Evolutionary conservation across 2,888 invertebrate genomes (phyloP).

Genomic region (Drosophila anomalata): DNA sequence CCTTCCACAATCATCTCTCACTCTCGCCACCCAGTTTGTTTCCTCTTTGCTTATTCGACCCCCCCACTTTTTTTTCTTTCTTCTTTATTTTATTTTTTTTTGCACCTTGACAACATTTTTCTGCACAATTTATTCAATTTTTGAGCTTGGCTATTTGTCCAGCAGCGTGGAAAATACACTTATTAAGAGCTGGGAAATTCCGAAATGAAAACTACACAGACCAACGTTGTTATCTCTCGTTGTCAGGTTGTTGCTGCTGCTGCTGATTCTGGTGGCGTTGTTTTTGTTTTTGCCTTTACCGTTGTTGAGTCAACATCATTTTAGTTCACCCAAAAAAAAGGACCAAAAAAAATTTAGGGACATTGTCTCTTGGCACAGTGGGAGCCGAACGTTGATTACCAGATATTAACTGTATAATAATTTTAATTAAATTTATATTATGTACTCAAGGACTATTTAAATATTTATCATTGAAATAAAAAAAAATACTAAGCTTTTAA

Average conservation of each 20-base stretch:
- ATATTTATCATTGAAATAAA: no score
- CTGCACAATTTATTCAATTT: conserved; percentile 27
- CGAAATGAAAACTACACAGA: conserved; percentile 14
- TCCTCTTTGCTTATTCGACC: conserved; percentile 3
- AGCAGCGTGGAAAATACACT: conserved; percentile 46
- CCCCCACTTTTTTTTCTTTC: conserved; percentile 14
- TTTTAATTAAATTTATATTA: no score
- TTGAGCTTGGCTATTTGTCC: conserved; percentile 19
- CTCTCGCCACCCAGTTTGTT: not conserved
- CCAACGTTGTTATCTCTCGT: conserved; percentile 35
- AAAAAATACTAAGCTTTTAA: not conserved
- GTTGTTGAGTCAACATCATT: conserved; percentile 53
- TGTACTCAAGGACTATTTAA: no score
- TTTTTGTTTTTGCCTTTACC: conserved; percentile 27
- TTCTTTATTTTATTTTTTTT: not conserved
- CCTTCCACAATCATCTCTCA: not conserved
- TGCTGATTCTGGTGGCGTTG: conserved; percentile 13
- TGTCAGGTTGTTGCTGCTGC: conserved; percentile 52
- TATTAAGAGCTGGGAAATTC: conserved; percentile 7
- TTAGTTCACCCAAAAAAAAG: conserved; percentile 43
- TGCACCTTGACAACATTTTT: conserved; percentile 5
- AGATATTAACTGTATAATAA: no score
- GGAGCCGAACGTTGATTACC: not conserved
- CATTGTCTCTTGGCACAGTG: conserved; percentile 15
- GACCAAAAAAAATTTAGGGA: conserved; percentile 22